Base-by-base conservation (phyloP, 2,888 invertebrate genomes). In the Pollenia griseotomentosa region DNA sequence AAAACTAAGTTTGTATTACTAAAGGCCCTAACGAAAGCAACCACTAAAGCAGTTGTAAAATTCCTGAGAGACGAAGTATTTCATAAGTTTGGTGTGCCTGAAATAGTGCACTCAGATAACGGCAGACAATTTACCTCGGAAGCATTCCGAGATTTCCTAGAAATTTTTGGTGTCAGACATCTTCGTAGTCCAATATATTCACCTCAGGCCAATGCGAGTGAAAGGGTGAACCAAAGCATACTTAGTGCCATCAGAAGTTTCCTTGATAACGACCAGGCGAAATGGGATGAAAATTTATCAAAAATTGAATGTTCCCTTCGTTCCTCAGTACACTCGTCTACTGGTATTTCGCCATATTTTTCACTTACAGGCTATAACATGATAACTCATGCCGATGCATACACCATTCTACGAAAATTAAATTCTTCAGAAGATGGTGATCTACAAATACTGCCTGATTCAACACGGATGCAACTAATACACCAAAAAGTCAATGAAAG, bases 1-100 rank as follows among this genome's bases (percentile, higher is more conserved):
- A 71, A 71, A 71, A 73, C 57, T 3, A 73, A 73, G 46, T 73
- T 73, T 59, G 57, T 73, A 1, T 6, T 73, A 5, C 10, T 57
- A 57, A 73, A 23, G 53, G 57, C 73, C 1, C 19, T 70, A 23
- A 1, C 51, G 3, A 70, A 70, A 70, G 70, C 70, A 2, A 23
- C 23, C 23, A 23, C 23, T 2, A 23, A 23, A 23, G 23, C 23
- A 3, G 23, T 23, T 2, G 2, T 23, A 23, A 23, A 23, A 23
- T 23, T 23, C 2, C 23, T 23, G 23, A 23, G 23, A 3, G 23
- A 23, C 23, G 23, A 23, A 3, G 23, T 23, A 3, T 23, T 23
- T 3, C 3, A 23, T 3, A 23, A 23, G 3, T 23, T 23, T 3
- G 23, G 23, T 3, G 23, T 23, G 23, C 23, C 23, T 2, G 23